Evolutionary conservation across 2,113 vertebrate species (phyloP).

Genomic region (Hucho hucho): DNA sequence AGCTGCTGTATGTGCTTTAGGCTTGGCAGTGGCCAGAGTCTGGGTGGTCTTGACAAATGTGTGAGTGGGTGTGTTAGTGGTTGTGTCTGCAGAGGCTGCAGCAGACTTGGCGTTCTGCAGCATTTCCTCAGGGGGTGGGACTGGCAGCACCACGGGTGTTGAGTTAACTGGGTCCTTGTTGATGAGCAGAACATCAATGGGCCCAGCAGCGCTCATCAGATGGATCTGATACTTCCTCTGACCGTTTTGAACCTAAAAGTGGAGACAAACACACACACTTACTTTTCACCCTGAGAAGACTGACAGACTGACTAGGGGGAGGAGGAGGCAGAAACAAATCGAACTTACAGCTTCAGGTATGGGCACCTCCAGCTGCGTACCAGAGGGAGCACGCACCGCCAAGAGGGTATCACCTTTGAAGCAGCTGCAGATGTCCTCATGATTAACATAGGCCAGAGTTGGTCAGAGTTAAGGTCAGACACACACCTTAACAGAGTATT

Average conservation of each 20-base stretch:
- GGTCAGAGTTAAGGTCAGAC: constrained; percentile 78
- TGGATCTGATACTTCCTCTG: constrained; percentile 93
- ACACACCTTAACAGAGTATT: not conserved
- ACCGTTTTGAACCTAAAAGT: constrained; percentile 79
- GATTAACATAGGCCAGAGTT: constrained; percentile 89
- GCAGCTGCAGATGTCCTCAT: constrained; percentile 92
- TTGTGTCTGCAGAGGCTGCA: constrained; percentile 44
- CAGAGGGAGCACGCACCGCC: constrained; percentile 85
- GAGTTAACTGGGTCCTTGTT: constrained; percentile 86
- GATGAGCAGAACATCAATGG: constrained; percentile 90
- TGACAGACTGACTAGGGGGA: too few relatives aligned
- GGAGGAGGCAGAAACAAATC: not conserved
- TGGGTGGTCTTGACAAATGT: constrained; percentile 9
- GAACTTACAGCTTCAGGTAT: constrained; percentile 87
- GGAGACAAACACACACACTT: not conserved
- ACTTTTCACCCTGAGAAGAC: not conserved
- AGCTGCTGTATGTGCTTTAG: not conserved
- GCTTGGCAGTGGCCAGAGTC: not conserved
- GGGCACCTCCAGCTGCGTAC: constrained; percentile 90
- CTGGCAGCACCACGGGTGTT: constrained; percentile 83
- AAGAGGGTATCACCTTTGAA: constrained; percentile 92
- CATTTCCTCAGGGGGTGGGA: constrained; percentile 89
- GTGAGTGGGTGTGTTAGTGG: not conserved
- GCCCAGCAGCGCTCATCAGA: constrained; percentile 87
- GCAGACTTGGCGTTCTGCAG: constrained; percentile 58